phyloP scores from a whole-genome alignment of 2,888 invertebrate genomes.

The Liodrosophila aerea region DNA sequence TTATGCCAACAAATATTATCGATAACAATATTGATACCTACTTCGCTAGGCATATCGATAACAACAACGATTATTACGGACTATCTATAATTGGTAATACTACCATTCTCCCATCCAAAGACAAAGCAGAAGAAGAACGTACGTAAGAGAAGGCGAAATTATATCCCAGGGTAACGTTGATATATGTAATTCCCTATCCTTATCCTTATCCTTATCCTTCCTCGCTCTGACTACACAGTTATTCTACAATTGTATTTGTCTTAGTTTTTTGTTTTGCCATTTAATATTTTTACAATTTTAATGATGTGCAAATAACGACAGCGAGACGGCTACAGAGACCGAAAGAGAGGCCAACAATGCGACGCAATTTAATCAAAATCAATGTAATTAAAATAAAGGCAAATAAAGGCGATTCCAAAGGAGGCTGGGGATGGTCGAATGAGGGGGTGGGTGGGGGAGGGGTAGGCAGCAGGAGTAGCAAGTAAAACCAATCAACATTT shows the following conservation, averaged over 20 bases:
- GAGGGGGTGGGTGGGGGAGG: neutral
- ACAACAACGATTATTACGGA: too few species aligned
- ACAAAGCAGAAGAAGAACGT: too few species aligned
- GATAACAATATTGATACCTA: too few species aligned
- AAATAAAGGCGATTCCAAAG: slow-evolving; percentile 32
- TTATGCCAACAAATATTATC: too few species aligned
- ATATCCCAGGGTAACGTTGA: too few species aligned
- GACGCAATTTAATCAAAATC: slow-evolving; percentile 65
- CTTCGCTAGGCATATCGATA: too few species aligned
- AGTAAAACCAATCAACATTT: slow-evolving; percentile 65
- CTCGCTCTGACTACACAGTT: too few species aligned
- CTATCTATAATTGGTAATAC: too few species aligned
- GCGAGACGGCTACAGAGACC: slow-evolving; percentile 1
- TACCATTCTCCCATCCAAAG: too few species aligned
- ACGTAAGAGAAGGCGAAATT: too few species aligned
- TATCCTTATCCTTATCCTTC: too few species aligned
- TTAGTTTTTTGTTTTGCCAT: slow-evolving; percentile 65
- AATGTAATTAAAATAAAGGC: slow-evolving; percentile 74
- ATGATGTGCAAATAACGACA: slow-evolving; percentile 80
- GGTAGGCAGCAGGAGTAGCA: neutral
- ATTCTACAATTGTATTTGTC: slow-evolving; percentile 50
- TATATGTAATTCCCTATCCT: too few species aligned
- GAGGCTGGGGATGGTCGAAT: neutral
- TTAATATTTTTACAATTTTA: slow-evolving; percentile 80
- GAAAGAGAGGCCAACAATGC: slow-evolving; percentile 36